Evolutionary conservation across 2,797 vertebrate species (phyloP), one percentile per base, ranked within the genome.

Genomic region (Orestias chungarensis): DNA sequence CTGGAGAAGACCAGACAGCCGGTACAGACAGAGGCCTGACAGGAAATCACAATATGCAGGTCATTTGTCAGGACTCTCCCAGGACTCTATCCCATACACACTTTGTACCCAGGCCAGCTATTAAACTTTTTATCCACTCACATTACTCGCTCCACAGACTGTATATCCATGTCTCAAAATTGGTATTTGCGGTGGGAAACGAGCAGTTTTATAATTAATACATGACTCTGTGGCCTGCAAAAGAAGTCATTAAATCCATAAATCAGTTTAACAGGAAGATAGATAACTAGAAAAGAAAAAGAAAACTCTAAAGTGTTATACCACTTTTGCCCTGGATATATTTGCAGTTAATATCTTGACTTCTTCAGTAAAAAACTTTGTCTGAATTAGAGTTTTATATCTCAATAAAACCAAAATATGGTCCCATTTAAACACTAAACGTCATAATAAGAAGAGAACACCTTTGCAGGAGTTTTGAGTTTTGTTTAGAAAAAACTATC

Each of bases 11-110:
- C 47, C 15, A 71, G 68, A 62, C 50, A 20, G 29, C 9, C 1
- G 29, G 38, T 64, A 35, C 62, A 46, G 72, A 35, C 62, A 46
- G 72, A 44, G 59, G 27, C 50, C 0, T 27, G 43, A 66, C 64
- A 29, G 46, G 27, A 71, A 79, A 54, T 64, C 43, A 20, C 67
- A 74, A 55, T 71, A 12, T 4, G 33, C 57, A 83, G 75, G 79
- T 90, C 86, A 77, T 76, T 18, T 79, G 82, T 82, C 85, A 76
- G 1, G 35, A 78, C 71, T 86, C 82, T 86, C 84, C 79, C 78
- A 82, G 78, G 82, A 64, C 71, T 70, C 35, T 40, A 17, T 81
- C 73, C 42, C 77, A 69, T 52, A 64, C 44, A 68, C 29, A 50
- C 54, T 57, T 62, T 46, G 18, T 40, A 57, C 66, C 46, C 73